Evolutionary conservation across 2,888 invertebrate genomes (phyloP), one percentile per base, ranked within the genome.

Genomic region (Gisinianus flammeolus): DNA sequence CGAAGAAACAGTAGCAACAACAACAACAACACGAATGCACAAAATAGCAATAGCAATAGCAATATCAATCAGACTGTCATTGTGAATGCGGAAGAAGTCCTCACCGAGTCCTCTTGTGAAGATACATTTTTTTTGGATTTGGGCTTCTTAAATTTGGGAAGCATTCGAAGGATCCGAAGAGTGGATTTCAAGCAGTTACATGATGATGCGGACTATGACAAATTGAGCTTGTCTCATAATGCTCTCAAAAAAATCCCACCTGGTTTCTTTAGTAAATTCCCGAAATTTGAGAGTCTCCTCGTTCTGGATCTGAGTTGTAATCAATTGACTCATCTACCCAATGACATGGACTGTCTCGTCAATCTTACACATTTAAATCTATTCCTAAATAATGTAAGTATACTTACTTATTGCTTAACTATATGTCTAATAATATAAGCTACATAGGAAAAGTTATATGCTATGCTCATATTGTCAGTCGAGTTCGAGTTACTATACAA

Each of bases 141-240:
- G 19, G 68, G 68, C 2, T 68, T 68, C n/a, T 33, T 8, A 1
- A 68, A 68, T 33, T 3, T 68, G 68, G 33, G 30, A 31, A 68
- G n/a, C 5, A 33, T 68, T 68, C n/a, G 33, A n/a, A 68, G 33
- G 4, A 16, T 68, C 16, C 0, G 1, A 16, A 19, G 22, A n/a
- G 12, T 19, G 16, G 68, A 68, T 31, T 31, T 68, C 8, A 30
- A 35, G 19, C 68, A 31, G 35, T 24, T 68, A 6, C n/a, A n/a
- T n/a, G 22, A 30, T 22, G 68, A 68, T 19, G n/a, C 26, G 2
- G 19, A 33, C 24, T 68, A 30, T 35, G 68, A 68, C 6, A 68
- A 68, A 68, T n/a, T 68, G 2, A 68, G 33, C 33, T 68, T 68
- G 68, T 68, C 68, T 31, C 68, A 68, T 35, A 68, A 68, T 68